phyloP scores from a whole-genome alignment of 2,888 invertebrate species.

The Alcis repandata region DNA sequence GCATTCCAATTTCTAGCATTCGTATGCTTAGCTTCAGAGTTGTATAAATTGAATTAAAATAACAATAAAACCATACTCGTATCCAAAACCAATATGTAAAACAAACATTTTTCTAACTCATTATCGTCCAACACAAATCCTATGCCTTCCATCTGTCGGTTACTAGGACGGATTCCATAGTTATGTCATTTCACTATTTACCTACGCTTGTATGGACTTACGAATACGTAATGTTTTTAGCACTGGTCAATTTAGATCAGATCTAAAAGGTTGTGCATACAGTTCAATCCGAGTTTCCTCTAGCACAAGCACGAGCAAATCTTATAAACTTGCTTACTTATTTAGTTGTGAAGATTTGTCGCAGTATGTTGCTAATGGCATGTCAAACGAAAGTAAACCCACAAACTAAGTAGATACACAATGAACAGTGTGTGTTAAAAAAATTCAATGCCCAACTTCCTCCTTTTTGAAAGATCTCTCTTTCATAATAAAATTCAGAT shows the following conservation, averaged over 20 bases:
- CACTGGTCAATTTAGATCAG: constrained; percentile 12
- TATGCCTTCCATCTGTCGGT: constrained; percentile 19
- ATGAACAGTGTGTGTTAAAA: background rate
- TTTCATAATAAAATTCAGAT: too few relatives aligned
- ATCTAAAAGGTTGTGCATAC: constrained; percentile 22
- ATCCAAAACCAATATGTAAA: background rate
- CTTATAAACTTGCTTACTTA: constrained; percentile 3
- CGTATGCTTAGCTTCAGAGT: too few relatives aligned
- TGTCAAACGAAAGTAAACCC: background rate
- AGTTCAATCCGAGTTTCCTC: constrained; percentile 3
- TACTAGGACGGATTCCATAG: constrained; percentile 25
- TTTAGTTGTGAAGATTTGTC: constrained; percentile 5
- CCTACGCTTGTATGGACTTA: constrained; percentile 7
- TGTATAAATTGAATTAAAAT: background rate
- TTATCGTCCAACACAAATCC: constrained; percentile 12
- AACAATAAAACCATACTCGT: background rate
- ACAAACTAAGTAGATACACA: background rate
- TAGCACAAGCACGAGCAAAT: constrained; percentile 10
- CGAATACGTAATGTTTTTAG: constrained; percentile 16
- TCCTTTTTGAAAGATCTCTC: too few relatives aligned
- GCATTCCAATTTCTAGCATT: too few relatives aligned
- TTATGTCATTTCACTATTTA: constrained; percentile 18
- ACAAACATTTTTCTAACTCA: background rate
- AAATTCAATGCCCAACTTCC: background rate
- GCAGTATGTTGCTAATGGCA: constrained; percentile 6